These are phyloP conservation scores for Xylocampa areola DNA, from an alignment of 2,888 invertebrate genomes.

Conservation along the genomic window DNA sequence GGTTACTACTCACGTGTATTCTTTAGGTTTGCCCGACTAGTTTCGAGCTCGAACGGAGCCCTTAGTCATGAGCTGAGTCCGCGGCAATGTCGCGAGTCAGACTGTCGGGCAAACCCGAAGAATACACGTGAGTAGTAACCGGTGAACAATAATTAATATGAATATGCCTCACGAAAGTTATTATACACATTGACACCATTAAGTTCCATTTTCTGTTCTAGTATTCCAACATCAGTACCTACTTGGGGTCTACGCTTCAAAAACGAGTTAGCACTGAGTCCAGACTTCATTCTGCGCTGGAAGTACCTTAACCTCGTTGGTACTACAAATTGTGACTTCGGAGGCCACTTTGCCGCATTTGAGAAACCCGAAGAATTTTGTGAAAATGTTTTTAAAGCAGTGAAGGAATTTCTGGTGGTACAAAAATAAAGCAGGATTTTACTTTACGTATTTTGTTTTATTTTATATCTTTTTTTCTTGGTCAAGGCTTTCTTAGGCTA, in stretches of 20 bases:
- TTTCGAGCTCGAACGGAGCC: too few relatives aligned
- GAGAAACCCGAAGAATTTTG: slow-evolving; percentile 93
- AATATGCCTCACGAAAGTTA: too few relatives aligned
- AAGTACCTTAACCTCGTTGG: slow-evolving; percentile 92
- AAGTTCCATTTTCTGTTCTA: slow-evolving; percentile 63
- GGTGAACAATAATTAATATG: too few relatives aligned
- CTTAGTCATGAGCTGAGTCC: too few relatives aligned
- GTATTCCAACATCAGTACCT: slow-evolving; percentile 92
- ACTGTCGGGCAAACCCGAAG: too few relatives aligned
- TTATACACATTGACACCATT: too few relatives aligned
- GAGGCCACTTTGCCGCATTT: slow-evolving; percentile 96
- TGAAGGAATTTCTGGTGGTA: slow-evolving; percentile 66
- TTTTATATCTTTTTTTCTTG: slow-evolving; percentile 8
- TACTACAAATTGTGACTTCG: slow-evolving; percentile 90
- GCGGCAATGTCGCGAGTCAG: too few relatives aligned
- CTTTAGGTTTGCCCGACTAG: too few relatives aligned
- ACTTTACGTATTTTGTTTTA: background rate
- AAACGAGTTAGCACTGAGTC: slow-evolving; percentile 91
- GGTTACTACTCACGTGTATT: too few relatives aligned
- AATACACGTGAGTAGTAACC: too few relatives aligned
- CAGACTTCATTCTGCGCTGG: slow-evolving; percentile 90
- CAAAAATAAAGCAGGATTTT: slow-evolving; percentile 29
- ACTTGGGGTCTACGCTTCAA: slow-evolving; percentile 93
- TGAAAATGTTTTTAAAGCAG: slow-evolving; percentile 90
- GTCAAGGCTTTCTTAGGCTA: background rate